Conservation (phyloP, 2,797 vertebrate genomes). For the Pelodytes ibericus region DNA sequence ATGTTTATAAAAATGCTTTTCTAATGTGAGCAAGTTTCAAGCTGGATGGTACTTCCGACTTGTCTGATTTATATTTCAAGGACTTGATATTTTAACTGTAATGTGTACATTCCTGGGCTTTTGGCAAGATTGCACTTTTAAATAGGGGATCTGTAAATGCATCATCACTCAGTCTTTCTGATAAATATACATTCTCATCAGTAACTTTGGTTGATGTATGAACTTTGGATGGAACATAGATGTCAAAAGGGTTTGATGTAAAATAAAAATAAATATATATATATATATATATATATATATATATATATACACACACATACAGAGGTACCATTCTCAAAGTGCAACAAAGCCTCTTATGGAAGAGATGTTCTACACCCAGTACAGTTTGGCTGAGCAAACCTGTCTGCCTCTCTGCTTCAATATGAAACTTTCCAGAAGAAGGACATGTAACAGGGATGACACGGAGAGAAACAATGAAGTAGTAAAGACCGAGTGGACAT, state of each 20-base stretch:
- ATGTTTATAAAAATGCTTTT: too few relatives aligned
- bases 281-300: background rate
- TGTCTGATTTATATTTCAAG: background rate
- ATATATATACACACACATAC: background rate
- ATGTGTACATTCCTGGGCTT: too few relatives aligned
- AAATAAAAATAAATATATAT: background rate
- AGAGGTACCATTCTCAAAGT: slow-evolving; percentile 47
- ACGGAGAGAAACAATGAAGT: slow-evolving; percentile 28
- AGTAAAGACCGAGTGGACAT: slow-evolving; percentile 19
- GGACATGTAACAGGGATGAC: slow-evolving; percentile 22
- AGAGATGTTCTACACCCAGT: slow-evolving; percentile 20
- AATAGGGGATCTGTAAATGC: background rate
- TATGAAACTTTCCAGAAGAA: slow-evolving; percentile 34
- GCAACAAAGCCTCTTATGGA: slow-evolving; percentile 33
- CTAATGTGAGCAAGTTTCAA: too few relatives aligned
- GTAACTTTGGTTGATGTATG: slow-evolving; percentile 23
- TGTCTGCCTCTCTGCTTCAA: slow-evolving; percentile 26
- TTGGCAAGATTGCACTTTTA: background rate
- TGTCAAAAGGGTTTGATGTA: too few relatives aligned
- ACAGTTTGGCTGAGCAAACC: slow-evolving; percentile 6
- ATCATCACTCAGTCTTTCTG: background rate
- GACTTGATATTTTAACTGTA: background rate
- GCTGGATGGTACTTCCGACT: background rate
- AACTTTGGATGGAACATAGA: slow-evolving; percentile 3
- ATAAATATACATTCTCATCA: background rate